Evolutionary conservation across 2,888 invertebrate species (phyloP), one percentile per base, ranked within the genome.

Genomic region (Trichacis sp.): DNA sequence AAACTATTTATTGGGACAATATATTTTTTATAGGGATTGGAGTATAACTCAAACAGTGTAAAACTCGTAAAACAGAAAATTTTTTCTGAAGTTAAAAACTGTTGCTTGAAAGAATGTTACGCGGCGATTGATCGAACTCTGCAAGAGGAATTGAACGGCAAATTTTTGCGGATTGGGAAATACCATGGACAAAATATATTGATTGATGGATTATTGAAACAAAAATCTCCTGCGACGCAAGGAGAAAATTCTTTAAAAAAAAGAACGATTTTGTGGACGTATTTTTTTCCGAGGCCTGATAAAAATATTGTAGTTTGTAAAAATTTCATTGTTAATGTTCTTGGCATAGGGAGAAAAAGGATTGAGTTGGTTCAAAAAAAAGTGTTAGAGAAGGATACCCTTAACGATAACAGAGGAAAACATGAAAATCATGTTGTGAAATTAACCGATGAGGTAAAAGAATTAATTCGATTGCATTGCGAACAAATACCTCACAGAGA

Each of bases 391-490:
- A 45, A 47, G 5, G 47, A 46, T 29, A 5, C 2, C 9, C 38
- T 58, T 15, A 1, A 3, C 1, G 58, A 51, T 20, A 47, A 30
- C 4, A 17, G 52, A 40, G 58, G 58, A 1, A 46, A 36, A 11
- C 52, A 51, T 47, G 15, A 17, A 5, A 58, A 52, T 46, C 51
- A 42, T n/a, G 2, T 11, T 5, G 1, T 40, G 12, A 53, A 53
- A 36, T 15, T 60, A 15, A 53, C 53, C 9, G 49, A 60, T 8
- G 60, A 53, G 4, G 40, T 53, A 14, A 53, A 53, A 49, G 17
- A 53, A 17, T n/a, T 53, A 20, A 59, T 59, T 17, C 29, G 14
- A 12, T 1, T 11, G 1, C 53, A 60, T 46, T 49, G 53, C 40
- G 17, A 47, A 36, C 38, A 8, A 15, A 45, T 58, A 24, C 58